Evolutionary conservation across 2,888 invertebrate species (phyloP).

Genomic region (Eupithecia insigniata): DNA sequence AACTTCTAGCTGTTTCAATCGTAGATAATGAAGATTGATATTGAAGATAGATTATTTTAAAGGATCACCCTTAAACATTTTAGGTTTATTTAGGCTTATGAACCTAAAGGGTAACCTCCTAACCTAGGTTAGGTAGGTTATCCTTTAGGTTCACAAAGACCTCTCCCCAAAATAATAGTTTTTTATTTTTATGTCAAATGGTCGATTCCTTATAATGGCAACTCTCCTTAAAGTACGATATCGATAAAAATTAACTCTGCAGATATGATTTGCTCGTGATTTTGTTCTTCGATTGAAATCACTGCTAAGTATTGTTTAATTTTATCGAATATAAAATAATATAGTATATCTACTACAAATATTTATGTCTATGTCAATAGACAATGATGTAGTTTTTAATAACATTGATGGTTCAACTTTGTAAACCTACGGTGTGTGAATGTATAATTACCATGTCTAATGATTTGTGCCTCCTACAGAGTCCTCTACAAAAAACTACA

Average conservation of each 20-base stretch:
- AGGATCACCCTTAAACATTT: too few species aligned
- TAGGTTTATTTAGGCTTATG: too few species aligned
- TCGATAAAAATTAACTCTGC: background rate
- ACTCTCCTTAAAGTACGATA: background rate
- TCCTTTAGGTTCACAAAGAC: too few species aligned
- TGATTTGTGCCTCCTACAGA: background rate
- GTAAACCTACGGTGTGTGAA: background rate
- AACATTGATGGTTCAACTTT: background rate
- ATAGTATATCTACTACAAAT: too few species aligned
- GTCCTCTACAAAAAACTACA: too few species aligned
- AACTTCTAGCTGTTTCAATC: constrained; percentile 1
- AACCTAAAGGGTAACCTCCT: too few species aligned
- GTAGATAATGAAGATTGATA: background rate
- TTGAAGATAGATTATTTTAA: background rate
- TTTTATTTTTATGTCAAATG: too few species aligned
- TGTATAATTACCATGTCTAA: background rate
- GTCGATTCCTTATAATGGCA: too few species aligned
- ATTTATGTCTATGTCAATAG: background rate
- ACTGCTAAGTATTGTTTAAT: background rate
- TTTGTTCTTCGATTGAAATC: background rate
- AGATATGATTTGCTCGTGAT: background rate
- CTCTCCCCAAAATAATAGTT: too few species aligned
- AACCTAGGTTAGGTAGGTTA: too few species aligned
- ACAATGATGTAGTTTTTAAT: background rate
- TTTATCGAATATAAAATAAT: background rate